Base-by-base conservation (phyloP, 2,113 vertebrate genomes). In the Callocephalon fimbriatum region DNA sequence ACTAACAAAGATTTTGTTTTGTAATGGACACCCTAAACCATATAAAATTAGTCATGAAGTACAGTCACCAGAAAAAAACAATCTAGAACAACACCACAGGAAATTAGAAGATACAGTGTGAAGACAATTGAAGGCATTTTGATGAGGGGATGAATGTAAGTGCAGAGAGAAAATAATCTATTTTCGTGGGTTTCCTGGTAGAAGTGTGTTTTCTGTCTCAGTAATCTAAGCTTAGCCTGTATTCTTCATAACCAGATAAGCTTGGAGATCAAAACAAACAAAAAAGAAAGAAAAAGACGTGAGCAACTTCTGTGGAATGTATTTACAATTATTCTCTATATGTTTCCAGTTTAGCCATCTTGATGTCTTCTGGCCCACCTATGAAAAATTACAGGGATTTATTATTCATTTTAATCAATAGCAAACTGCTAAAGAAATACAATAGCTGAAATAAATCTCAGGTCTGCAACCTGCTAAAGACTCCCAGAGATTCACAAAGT, bases 251-350 rank as follows among this genome's bases (percentile, higher is more conserved):
- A 72, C 13, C 7, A 47, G 15, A 21, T 35, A 84, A 70, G 3
- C 20, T 11, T 37, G 12, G 18, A 73, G 26, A 45, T 45, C 15
- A 62, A 67, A 73, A 68, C 6, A 74, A 56, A 44, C 12, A 50
- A 38, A n/a, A 79, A 50, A n/a, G 20, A 72, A 77, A 26, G 9
- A 56, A 29, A 58, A 50, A n/a, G 79, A 56, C 6, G 1, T 5
- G 1, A 1, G 9, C 4, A 44, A 3, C 12, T 63, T 67, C 26
- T 37, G 31, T 56, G 4, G 48, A 70, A 53, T 0, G 1, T 16
- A 18, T 65, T 79, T 63, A 35, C 7, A 37, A 3, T 40, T 71
- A 59, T 80, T 35, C 20, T 40, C 38, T 63, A 19, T 3, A 20
- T 0, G 2, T 68, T 63, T 38, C 45, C 17, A 59, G 3, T 37